These are phyloP conservation scores for Dermatemys mawii DNA, from an alignment of 2,113 vertebrate species.

Conservation along the genomic window DNA sequence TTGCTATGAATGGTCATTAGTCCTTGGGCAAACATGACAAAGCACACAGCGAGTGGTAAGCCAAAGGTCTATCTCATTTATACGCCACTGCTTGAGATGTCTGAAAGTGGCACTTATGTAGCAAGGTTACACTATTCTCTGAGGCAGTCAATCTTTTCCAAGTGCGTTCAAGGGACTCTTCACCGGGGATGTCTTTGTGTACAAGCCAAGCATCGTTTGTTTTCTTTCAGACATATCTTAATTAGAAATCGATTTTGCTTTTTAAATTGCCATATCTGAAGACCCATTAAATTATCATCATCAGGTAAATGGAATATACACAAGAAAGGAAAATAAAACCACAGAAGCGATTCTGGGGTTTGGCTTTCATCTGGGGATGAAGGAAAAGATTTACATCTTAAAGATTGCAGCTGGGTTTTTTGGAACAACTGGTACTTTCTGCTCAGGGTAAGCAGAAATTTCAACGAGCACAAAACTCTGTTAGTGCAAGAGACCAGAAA, in stretches of 20 bases:
- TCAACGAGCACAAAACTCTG: neutral
- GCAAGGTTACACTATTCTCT: neutral
- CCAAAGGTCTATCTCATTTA: neutral
- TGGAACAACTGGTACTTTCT: neutral
- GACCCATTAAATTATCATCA: neutral
- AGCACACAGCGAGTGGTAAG: neutral
- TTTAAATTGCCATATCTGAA: constrained; percentile 22
- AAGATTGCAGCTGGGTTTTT: neutral
- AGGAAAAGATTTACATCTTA: neutral
- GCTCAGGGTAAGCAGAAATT: neutral
- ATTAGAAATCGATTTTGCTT: constrained; percentile 38
- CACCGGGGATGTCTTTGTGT: constrained; percentile 11
- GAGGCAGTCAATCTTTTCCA: constrained; percentile 20
- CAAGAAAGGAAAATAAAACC: neutral
- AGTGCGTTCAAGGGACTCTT: constrained; percentile 37
- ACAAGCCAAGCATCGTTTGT: constrained; percentile 42
- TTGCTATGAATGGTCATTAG: constrained; percentile 19
- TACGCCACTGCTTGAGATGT: neutral
- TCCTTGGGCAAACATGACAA: constrained; percentile 41
- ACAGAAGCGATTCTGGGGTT: fast-evolving
- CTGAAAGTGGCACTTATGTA: neutral
- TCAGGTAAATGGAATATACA: constrained; percentile 8
- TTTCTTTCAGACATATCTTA: constrained; percentile 46
- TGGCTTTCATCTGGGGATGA: neutral
- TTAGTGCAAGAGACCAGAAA: neutral